phyloP scores from a whole-genome alignment of 2,797 vertebrate species.

The Lepilemur ruficaudatus region DNA sequence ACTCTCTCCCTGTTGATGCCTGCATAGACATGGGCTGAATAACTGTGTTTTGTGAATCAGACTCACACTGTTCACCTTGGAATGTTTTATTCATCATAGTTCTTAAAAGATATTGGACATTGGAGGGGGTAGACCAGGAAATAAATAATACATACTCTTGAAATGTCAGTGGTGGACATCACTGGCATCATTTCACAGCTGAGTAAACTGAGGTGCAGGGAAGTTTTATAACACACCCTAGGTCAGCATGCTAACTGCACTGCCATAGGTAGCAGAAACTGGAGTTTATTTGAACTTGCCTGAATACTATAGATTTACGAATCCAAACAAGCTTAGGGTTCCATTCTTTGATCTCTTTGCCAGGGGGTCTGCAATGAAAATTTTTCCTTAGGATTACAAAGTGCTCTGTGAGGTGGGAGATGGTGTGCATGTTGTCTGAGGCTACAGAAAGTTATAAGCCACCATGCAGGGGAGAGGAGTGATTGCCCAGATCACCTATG shows the following conservation, averaged over 20 bases:
- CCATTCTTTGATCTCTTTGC: background rate
- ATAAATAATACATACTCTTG: conserved; percentile 86
- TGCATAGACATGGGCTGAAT: conserved; percentile 77
- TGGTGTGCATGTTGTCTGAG: rapidly evolving
- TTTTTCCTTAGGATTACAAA: background rate
- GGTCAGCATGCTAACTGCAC: background rate
- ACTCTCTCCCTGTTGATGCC: conserved; percentile 71
- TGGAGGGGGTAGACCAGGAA: conserved; percentile 81
- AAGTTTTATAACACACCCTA: background rate
- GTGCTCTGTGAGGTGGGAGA: background rate
- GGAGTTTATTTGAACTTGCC: background rate
- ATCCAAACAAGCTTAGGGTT: background rate
- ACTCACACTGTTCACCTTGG: conserved; percentile 76
- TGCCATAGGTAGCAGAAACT: background rate
- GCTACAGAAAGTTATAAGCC: background rate
- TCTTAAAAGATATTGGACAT: conserved; percentile 84
- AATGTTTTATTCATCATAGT: conserved; percentile 87
- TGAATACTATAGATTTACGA: background rate
- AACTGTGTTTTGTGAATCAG: conserved; percentile 80
- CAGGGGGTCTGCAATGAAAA: background rate
- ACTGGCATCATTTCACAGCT: background rate
- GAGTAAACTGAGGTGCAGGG: background rate
- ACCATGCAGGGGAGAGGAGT: background rate
- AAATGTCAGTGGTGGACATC: conserved; percentile 74
- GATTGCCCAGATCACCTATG: background rate